Base-by-base conservation (phyloP, 2,888 invertebrate genomes). In the Nebria brevicollis region DNA sequence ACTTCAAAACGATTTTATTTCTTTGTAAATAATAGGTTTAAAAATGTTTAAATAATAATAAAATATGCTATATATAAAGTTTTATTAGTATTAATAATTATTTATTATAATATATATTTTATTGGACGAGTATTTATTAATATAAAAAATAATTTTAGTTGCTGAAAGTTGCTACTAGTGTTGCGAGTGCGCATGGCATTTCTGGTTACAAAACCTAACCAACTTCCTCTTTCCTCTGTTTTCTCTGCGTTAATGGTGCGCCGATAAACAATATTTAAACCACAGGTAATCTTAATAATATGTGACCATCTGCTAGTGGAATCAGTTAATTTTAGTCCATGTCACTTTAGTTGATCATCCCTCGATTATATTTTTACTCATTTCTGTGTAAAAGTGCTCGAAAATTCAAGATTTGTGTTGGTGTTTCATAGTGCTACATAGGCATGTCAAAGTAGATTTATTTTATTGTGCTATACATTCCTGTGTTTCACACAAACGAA, bases 201-300 rank as follows among this genome's bases (percentile, higher is more conserved):
- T 79, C 13, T n/a, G 26, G 41, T 79, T 68, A 82, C 79, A 76
- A 66, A 78, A 79, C 76, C 66, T 76, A 79, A 77, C 79, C 79
- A 79, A 82, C 78, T 83, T 85, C 85, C 86, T 88, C 88, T 87
- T 87, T 84, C 83, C 85, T 84, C 86, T 86, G 87, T 86, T 85
- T 85, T 83, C 79, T 75, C 70, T 82, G 81, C 77, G 84, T 84
- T 85, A 83, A 84, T 84, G 84, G 83, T 84, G 82, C 83, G 70
- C 83, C 84, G 80, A 85, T 85, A 86, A 85, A 87, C 85, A 85
- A 83, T 84, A 86, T 85, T 86, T 87, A 88, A 87, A 88, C 87
- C 88, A 84, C 86, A 89, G 89, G 89, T 89, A 88, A 88, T 88
- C 85, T 82, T 41, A 26, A 72, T 83, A 83, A 84, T 82, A 81